Conservation (phyloP, 2,888 invertebrate species). For the Callimorpha dominula region DNA sequence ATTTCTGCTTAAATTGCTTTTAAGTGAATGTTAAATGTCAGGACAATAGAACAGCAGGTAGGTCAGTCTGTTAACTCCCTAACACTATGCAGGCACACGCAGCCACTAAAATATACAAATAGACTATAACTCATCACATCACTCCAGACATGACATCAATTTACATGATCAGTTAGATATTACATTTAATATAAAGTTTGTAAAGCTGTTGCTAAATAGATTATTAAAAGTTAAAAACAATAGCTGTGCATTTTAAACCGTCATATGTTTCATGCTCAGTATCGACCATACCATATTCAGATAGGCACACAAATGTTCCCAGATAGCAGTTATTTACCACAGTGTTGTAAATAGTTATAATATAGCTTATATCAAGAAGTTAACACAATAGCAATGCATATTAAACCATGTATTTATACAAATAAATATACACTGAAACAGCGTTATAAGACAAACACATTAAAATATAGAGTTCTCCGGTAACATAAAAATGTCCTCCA, state of each 20-base stretch:
- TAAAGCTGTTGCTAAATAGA: constrained; percentile 2
- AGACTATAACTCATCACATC: too few species aligned
- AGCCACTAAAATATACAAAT: too few species aligned
- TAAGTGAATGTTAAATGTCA: too few species aligned
- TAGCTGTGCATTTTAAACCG: constrained; percentile 2
- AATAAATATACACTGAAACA: not conserved
- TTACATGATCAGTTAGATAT: too few species aligned
- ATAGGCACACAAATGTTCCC: not conserved
- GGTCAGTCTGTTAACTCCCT: too few species aligned
- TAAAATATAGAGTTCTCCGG: not conserved
- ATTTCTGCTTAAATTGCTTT: too few species aligned
- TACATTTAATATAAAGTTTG: too few species aligned
- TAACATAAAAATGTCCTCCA: not conserved
- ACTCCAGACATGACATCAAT: too few species aligned
- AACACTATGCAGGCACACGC: too few species aligned
- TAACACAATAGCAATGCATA: constrained; percentile 8
- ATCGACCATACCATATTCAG: too few species aligned
- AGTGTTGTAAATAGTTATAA: not conserved
- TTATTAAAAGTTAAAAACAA: constrained; percentile 7
- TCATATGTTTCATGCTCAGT: not conserved
- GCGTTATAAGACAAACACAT: not conserved
- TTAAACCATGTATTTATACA: not conserved
- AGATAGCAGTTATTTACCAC: not conserved
- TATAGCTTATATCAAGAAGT: not conserved
- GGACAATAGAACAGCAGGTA: too few species aligned